Base-by-base conservation (phyloP, 2,888 invertebrate genomes). In the Euzetes globulus region DNA sequence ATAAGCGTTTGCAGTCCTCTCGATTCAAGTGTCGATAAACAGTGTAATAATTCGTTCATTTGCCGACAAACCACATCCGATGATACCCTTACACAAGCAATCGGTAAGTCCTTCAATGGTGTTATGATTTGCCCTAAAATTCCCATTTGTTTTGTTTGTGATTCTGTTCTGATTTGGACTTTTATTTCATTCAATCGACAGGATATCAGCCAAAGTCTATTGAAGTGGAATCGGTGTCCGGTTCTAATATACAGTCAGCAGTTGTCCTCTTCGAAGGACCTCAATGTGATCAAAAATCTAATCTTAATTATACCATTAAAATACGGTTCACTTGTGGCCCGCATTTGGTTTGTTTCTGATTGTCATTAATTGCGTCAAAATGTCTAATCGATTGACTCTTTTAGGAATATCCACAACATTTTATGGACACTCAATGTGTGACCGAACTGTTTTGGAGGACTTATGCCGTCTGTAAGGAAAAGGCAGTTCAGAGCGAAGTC, bases 381-480 rank as follows among this genome's bases (percentile, higher is more conserved):
- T n/a, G n/a, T n/a, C n/a, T n/a, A n/a, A n/a, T n/a, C n/a, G n/a
- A n/a, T n/a, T n/a, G n/a, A n/a, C n/a, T 60, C n/a, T 45, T 33
- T n/a, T 72, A 73, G 73, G 74, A 70, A 33, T 68, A 74, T 33
- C 70, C 74, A 2, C 76, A 76, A 13, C 71, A 73, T 47, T 60
- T 76, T 6, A 33, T 75, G 22, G 63, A 41, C 58, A 71, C 70
- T 4, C 41, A 73, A 17, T 82, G 82, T 77, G 78, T 79, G 3
- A 79, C 78, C 11, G 79, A 80, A 72, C 80, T 83, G 76, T 79
- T 80, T 74, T 83, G 83, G 83, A 78, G 79, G 75, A 81, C 82
- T 0, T 78, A 78, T 63, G 79, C 79, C 5, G 81, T 79, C 11
- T 83, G 83, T 76, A 76, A 75, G n/a, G 52, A 22, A 15, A 73